These are phyloP conservation scores for Myotis myotis DNA, from an alignment of 2,797 vertebrate species.

Conservation along the genomic window DNA sequence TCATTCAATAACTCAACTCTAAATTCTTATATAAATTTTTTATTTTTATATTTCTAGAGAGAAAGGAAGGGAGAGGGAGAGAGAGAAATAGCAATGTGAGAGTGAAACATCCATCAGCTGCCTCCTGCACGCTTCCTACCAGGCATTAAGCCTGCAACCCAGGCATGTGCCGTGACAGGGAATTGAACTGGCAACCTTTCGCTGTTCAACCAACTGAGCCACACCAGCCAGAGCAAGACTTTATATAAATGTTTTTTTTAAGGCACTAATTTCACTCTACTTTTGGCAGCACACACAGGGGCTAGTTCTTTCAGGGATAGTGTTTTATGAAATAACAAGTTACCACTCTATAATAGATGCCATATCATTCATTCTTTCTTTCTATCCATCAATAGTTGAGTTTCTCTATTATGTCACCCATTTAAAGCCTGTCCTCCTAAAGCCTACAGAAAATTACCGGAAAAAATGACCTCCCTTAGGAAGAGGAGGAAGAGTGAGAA, in stretches of 20 bases:
- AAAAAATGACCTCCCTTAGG: not conserved
- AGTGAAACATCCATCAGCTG: not conserved
- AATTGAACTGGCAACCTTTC: not conserved
- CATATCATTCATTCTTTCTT: not conserved
- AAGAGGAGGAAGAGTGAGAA: not conserved
- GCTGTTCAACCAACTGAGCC: not conserved
- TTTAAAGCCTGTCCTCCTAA: not conserved
- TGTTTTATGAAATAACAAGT: conserved; percentile 17
- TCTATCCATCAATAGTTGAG: not conserved
- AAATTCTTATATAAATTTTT: not conserved
- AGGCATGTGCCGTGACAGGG: not conserved
- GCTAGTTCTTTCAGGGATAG: not conserved
- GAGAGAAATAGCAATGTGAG: not conserved
- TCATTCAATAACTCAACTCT: not conserved
- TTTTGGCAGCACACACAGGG: not conserved
- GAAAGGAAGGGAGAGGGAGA: not conserved
- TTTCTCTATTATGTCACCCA: not conserved
- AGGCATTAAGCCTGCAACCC: not conserved
- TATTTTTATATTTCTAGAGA: not conserved
- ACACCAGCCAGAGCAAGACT: not conserved
- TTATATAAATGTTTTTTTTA: conserved; percentile 20
- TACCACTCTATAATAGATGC: not conserved
- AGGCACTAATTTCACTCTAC: not conserved
- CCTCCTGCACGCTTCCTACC: not conserved
- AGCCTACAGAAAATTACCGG: not conserved